Percentiles rank a stretch among this genome's conserved stretches.
Conservation (phyloP, 2,113 vertebrate genomes). For the Ovis canadensis region DNA sequence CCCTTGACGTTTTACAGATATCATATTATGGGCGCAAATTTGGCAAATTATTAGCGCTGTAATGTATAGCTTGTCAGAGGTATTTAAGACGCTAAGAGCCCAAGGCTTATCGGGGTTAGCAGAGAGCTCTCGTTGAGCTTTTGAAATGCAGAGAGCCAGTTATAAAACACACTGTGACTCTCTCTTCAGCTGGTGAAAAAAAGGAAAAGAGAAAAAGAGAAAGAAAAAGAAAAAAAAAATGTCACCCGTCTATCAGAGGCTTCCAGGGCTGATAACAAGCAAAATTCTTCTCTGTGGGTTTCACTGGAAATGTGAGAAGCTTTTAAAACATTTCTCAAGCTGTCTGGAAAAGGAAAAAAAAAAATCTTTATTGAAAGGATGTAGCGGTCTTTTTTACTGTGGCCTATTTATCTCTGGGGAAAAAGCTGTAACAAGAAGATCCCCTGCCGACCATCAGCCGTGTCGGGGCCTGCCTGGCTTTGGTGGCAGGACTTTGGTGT, state of each 20-base stretch:
- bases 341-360: slow-evolving; percentile 83
- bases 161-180: slow-evolving; percentile 86
- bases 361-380: slow-evolving; percentile 89
- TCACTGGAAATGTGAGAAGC: slow-evolving; percentile 86
- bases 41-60: slow-evolving; percentile 91
- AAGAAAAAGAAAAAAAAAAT: slow-evolving; percentile 74
- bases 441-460: slow-evolving; percentile 65
- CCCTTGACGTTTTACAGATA: slow-evolving; percentile 93
- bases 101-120: slow-evolving; percentile 89
- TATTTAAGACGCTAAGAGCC: slow-evolving; percentile 88
- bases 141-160: slow-evolving; percentile 86
- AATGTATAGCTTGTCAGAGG: slow-evolving; percentile 91
- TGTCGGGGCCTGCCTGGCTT: slow-evolving; percentile 67
- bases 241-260: slow-evolving; percentile 85
- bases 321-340: slow-evolving; percentile 88
- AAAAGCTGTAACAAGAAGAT: slow-evolving; percentile 81
- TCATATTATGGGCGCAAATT: slow-evolving; percentile 92
- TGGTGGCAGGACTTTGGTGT: slow-evolving; percentile 70
- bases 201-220: slow-evolving; percentile 71
- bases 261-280: slow-evolving; percentile 87
- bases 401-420: slow-evolving; percentile 84
- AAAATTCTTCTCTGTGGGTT: slow-evolving; percentile 84
- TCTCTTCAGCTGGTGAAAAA: slow-evolving; percentile 84
- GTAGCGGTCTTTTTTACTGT: slow-evolving; percentile 84
- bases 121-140: slow-evolving; percentile 86